Base-by-base conservation (phyloP, 2,797 vertebrate species). In the Potorous gilbertii region DNA sequence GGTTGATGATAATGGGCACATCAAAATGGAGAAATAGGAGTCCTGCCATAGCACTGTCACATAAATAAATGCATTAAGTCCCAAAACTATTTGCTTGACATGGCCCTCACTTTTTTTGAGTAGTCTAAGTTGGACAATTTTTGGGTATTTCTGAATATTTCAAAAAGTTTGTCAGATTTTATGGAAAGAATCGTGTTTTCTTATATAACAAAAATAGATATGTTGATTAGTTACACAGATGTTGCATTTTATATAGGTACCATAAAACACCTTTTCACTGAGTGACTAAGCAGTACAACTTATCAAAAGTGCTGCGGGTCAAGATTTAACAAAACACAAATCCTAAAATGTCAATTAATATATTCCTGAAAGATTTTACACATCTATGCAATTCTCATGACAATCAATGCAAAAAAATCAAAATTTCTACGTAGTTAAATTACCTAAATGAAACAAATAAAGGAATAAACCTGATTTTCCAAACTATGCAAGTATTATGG, bases 191-290 rank as follows among this genome's bases (percentile, higher is more conserved):
- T 93, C 90, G 56, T 91, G 74, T 96, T 96, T 97, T 93, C 57
- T 54, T 95, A 92, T 54, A 87, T 94, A 95, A 91, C 95, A 96
- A 95, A 95, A 95, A 96, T 55, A 90, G 31, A 29, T 96, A 62
- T 94, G 54, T 92, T 96, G 93, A 96, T 96, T 96, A 96, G 95
- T 96, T 97, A 97, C 56, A 56, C 29, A 90, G 55, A 96, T 94
- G 93, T 93, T 91, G 31, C 96, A 96, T 96, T 97, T 95, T 34
- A 74, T 54, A 56, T 56, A 93, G 94, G 87, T 24, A 56, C 13
- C 95, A 91, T 59, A 95, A 95, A 96, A 90, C 54, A 87, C 54
- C 92, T 81, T 93, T 91, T 10, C 55, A 54, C 74, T 55, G 40
- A 97, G 54, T 89, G 54, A 95, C 92, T 97, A 94, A 2, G 97